Evolutionary conservation across 2,113 vertebrate species (phyloP).

Genomic region (Chaetodon trifascialis): DNA sequence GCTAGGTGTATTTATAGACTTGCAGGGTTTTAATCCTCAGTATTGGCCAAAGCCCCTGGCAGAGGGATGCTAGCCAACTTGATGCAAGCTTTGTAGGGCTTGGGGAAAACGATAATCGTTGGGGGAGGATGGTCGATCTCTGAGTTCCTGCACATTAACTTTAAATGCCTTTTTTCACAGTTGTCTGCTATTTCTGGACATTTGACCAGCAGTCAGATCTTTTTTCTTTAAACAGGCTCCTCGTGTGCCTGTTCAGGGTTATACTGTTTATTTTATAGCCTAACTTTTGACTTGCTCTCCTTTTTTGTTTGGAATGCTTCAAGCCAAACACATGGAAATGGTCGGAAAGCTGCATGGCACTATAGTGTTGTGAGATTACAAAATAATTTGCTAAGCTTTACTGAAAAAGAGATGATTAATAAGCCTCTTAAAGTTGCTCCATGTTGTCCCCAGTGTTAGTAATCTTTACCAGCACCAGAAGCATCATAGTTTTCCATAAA

Average conservation of each 20-base stretch:
- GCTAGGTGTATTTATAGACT: conserved; percentile 81
- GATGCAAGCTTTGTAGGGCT: conserved; percentile 68
- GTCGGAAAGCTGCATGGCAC: background rate
- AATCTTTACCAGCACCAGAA: background rate
- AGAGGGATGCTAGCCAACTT: conserved; percentile 73
- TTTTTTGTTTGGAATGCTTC: conserved; percentile 1
- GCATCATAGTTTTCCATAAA: background rate
- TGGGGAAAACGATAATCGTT: conserved; percentile 62
- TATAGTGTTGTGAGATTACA: background rate
- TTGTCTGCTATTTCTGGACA: conserved; percentile 17
- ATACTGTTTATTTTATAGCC: background rate
- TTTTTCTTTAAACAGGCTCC: background rate
- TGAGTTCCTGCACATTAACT: conserved; percentile 57
- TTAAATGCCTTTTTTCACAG: conserved; percentile 11
- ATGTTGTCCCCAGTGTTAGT: background rate
- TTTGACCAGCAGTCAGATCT: background rate
- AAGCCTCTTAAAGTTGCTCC: background rate
- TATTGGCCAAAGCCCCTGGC: conserved; percentile 78
- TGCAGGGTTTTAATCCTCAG: conserved; percentile 79
- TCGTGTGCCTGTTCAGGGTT: background rate
- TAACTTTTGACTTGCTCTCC: background rate
- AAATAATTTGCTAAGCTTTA: no score
- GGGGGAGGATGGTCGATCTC: conserved; percentile 50
- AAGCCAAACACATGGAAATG: background rate
- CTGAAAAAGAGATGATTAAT: background rate